Conservation (phyloP, 2,113 vertebrate genomes). For the Crotalus helleri region DNA sequence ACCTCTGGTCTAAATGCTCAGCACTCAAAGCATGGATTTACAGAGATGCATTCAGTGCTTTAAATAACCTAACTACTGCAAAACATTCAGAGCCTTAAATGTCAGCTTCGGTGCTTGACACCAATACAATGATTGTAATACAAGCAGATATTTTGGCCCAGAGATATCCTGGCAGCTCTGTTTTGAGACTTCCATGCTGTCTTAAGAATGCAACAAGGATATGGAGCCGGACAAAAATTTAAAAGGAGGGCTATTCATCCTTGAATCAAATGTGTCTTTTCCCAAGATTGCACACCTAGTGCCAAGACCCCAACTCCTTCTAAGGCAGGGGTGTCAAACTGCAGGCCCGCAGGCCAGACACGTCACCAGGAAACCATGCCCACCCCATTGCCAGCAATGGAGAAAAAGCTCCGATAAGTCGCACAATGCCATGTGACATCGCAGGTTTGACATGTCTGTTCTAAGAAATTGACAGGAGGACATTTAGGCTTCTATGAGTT, state of each 20-base stretch:
- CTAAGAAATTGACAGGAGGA: not conserved
- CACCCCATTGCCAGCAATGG: too few species aligned
- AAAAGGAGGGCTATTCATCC: not conserved
- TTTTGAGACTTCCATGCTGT: not conserved
- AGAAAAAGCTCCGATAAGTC: too few species aligned
- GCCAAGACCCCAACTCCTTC: not conserved
- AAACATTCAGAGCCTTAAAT: not conserved
- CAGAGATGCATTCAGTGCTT: not conserved
- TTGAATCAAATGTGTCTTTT: not conserved
- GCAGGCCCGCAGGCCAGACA: accelerated
- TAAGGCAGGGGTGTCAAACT: not conserved
- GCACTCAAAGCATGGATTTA: not conserved
- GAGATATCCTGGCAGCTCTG: not conserved
- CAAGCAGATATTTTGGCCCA: not conserved
- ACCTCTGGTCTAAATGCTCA: not conserved
- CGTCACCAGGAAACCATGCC: too few species aligned
- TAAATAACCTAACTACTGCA: not conserved
- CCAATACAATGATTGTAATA: not conserved
- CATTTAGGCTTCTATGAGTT: not conserved
- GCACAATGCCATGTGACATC: too few species aligned
- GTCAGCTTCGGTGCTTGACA: not conserved
- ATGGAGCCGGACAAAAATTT: not conserved
- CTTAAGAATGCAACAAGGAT: not conserved
- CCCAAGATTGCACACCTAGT: not conserved
- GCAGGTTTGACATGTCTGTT: not conserved